Conservation (phyloP, 2,888 invertebrate genomes). For the Carcina quercana region DNA sequence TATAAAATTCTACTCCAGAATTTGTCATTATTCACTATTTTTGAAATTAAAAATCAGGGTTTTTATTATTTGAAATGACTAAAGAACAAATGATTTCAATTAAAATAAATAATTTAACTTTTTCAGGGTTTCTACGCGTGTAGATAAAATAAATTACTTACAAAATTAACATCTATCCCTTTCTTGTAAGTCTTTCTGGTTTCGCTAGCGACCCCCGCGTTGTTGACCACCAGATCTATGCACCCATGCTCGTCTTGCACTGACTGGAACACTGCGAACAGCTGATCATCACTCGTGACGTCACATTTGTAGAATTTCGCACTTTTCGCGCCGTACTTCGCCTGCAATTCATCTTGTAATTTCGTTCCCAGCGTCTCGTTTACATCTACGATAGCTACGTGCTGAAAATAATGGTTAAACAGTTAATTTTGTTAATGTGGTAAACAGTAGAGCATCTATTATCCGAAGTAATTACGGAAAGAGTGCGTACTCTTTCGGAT, state of each 20-base stretch:
- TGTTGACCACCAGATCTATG: conserved; percentile 35
- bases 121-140: too few relatives aligned
- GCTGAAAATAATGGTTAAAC: conserved; percentile 17
- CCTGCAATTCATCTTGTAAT: conserved; percentile 27
- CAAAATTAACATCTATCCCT: conserved; percentile 30
- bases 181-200: conserved; percentile 19
- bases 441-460: too few relatives aligned
- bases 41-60: too few relatives aligned
- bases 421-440: too few relatives aligned
- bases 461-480: too few relatives aligned
- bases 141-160: too few relatives aligned
- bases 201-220: conserved; percentile 34
- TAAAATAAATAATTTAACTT: too few relatives aligned
- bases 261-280: conserved; percentile 23
- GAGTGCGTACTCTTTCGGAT: too few relatives aligned
- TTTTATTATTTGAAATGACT: background rate
- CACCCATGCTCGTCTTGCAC: conserved; percentile 20
- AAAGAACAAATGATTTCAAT: too few relatives aligned
- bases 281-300: conserved; percentile 27
- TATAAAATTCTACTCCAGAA: background rate
- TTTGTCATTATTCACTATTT: too few relatives aligned
- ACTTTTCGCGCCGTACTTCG: conserved; percentile 22
- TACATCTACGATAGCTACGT: conserved; percentile 31
- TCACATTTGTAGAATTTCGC: conserved; percentile 36
- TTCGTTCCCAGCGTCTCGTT: conserved; percentile 22